phyloP scores from a whole-genome alignment of 2,113 vertebrate species.

The Tachysurus fulvidraco region DNA sequence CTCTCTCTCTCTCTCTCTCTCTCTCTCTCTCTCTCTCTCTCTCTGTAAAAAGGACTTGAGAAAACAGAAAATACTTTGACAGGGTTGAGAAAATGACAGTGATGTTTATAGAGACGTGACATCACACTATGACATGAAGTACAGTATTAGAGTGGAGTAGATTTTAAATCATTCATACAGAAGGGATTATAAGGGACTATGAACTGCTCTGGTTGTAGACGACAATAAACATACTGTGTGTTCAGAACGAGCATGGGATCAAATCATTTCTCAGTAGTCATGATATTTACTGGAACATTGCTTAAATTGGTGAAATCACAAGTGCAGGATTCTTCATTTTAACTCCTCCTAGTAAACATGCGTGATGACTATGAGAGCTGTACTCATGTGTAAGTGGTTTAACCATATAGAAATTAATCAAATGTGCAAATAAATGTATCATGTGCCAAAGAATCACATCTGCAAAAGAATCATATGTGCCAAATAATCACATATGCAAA shows the following conservation, averaged over 20 bases:
- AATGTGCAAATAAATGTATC: neutral
- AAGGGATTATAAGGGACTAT: neutral
- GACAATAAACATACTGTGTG: neutral
- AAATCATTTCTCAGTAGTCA: neutral
- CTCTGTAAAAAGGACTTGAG: neutral
- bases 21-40: neutral
- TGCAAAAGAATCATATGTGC: neutral
- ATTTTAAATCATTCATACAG: neutral
- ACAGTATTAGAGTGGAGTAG: neutral
- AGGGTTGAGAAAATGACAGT: neutral
- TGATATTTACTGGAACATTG: neutral
- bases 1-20: neutral
- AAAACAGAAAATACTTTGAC: neutral
- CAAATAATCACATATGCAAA: neutral
- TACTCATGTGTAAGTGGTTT: neutral
- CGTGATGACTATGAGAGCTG: too few species aligned
- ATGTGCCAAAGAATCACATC: neutral
- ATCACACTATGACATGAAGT: neutral
- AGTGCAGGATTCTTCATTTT: neutral
- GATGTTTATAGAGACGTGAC: neutral
- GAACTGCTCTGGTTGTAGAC: neutral
- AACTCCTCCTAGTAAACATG: too few species aligned
- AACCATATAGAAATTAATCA: neutral
- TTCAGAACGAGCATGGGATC: too few species aligned
- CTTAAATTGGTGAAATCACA: too few species aligned